Percentiles rank a stretch among this genome's conserved stretches.
Conservation (phyloP, 2,888 invertebrate species). For the Gandaritis pyraliata region DNA sequence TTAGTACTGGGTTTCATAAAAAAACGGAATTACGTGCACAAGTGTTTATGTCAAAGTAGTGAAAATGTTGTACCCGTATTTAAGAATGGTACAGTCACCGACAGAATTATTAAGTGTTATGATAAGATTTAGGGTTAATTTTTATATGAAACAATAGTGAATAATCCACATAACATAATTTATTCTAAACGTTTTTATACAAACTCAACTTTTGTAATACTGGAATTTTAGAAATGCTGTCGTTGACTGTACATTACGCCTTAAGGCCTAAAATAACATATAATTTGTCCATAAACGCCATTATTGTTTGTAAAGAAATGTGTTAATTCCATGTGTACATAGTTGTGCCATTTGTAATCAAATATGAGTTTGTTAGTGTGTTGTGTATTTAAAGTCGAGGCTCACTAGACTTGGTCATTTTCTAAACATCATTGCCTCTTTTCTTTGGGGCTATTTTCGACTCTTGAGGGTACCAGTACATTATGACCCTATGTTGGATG, state of each 20-base stretch:
- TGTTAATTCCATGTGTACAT: conserved; percentile 82
- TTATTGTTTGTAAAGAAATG: conserved; percentile 64
- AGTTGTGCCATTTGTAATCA: conserved; percentile 75
- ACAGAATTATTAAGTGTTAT: conserved; percentile 27
- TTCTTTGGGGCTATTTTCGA: background rate
- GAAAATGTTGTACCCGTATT: conserved; percentile 32
- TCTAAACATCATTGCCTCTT: conserved; percentile 15
- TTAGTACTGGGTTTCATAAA: conserved; percentile 33
- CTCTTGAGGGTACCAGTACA: too few relatives aligned
- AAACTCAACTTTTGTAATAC: conserved; percentile 19
- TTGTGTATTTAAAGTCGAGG: conserved; percentile 58
- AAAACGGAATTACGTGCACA: conserved; percentile 52
- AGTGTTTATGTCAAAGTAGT: conserved; percentile 48
- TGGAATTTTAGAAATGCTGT: conserved; percentile 36
- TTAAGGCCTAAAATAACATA: conserved; percentile 57
- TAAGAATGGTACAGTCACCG: conserved; percentile 35
- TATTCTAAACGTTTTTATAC: conserved; percentile 33
- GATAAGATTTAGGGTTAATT: conserved; percentile 32
- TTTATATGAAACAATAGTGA: conserved; percentile 32
- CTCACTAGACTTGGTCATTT: conserved; percentile 46
- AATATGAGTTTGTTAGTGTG: conserved; percentile 59
- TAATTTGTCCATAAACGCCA: conserved; percentile 47
- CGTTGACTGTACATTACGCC: conserved; percentile 51
- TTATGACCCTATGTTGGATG: background rate
- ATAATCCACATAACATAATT: conserved; percentile 18